These are phyloP conservation scores for Belonocnema kinseyi DNA, from an alignment of 1,140 invertebrate genomes.

Conservation along the genomic window DNA sequence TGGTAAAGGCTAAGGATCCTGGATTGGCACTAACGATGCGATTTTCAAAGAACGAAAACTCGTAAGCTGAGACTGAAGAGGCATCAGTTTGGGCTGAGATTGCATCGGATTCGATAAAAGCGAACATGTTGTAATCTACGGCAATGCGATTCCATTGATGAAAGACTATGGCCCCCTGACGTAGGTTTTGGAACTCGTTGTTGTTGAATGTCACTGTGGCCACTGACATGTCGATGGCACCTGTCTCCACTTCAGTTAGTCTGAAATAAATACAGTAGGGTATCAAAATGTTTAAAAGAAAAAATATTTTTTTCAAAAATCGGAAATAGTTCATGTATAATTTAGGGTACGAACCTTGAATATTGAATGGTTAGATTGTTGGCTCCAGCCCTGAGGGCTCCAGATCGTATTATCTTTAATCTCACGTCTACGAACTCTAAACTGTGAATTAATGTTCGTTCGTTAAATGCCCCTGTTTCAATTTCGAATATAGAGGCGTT, in stretches of 20 bases:
- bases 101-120: conserved; percentile 76
- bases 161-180: conserved; percentile 77
- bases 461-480: conserved; percentile 80
- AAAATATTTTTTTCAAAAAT: background rate
- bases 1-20: conserved; percentile 77
- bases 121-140: conserved; percentile 81
- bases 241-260: conserved; percentile 78
- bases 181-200: conserved; percentile 79
- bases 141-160: conserved; percentile 79
- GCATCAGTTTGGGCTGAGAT: conserved; percentile 71
- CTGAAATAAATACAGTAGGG: conserved; percentile 72
- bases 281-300: background rate
- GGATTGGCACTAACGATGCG: conserved; percentile 76
- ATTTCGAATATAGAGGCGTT: conserved; percentile 79
- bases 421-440: conserved; percentile 79
- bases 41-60: conserved; percentile 80
- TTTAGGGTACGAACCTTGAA: conserved; percentile 77
- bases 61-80: conserved; percentile 67
- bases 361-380: conserved; percentile 81
- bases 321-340: background rate
- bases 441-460: conserved; percentile 79
- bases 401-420: conserved; percentile 76
- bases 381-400: conserved; percentile 80
- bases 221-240: conserved; percentile 80
- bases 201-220: conserved; percentile 78